Base-by-base conservation (phyloP, 2,797 vertebrate species). In the Pseudochromis fuscus region DNA sequence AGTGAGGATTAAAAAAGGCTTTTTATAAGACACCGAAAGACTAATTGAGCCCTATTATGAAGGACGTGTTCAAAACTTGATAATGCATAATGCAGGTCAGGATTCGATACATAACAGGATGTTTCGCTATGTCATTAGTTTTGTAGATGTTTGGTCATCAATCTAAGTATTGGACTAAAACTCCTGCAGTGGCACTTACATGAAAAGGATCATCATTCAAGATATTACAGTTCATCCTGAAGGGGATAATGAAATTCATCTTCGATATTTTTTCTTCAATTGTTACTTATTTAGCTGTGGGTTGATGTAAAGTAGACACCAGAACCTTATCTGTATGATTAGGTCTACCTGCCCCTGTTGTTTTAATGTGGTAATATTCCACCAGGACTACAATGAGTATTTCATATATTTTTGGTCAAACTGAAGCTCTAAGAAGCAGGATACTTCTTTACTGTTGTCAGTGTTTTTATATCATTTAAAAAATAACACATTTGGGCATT, bases 1-100 rank as follows among this genome's bases (percentile, higher is more conserved):
- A 28, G 13, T 38, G 18, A 44, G 23, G n/a, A 11, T 37, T 66
- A n/a, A 62, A 71, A 49, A 50, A 12, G 28, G 4, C 12, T 19
- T 66, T 24, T 68, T 42, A n/a, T 8, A 8, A 37, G 18, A 56
- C 15, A 15, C 7, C 6, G n/a, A 37, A 16, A 15, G n/a, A 35
- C 18, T 60, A 0, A 40, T 45, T 19, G 8, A 51, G 31, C 16
- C 15, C 49, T 0, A 16, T 28, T 16, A 4, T 12, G 11, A 2
- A 19, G 18, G 12, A 10, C 44, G 23, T 12, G 3, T 19, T n/a
- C 38, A 42, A 42, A n/a, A 42, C n/a, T 9, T 50, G 16, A 28
- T 4, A 18, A 27, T 28, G 25, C 5, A 50, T 8, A 28, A 27
- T n/a, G n/a, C n/a, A n/a, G n/a, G n/a, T n/a, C n/a, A n/a, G n/a